These are phyloP conservation scores for Phataginus tricuspis DNA, from an alignment of 2,797 vertebrate genomes.

Conservation along the genomic window DNA sequence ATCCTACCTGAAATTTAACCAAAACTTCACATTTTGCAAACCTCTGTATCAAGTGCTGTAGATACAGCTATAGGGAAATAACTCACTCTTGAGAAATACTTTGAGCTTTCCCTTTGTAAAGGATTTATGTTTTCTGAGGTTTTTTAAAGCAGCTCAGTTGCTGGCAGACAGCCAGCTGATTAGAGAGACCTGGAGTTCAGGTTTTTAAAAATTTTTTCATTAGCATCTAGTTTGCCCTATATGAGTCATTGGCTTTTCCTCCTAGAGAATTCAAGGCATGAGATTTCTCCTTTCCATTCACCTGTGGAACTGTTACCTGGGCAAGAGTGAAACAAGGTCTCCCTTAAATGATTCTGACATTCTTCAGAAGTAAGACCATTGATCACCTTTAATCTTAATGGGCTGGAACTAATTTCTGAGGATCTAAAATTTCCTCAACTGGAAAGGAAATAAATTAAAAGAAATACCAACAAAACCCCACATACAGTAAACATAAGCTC, in stretches of 20 bases:
- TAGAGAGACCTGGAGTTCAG: neutral
- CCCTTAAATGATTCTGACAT: conserved; percentile 65
- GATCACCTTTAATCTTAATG: conserved; percentile 72
- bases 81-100: neutral
- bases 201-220: neutral
- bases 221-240: neutral
- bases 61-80: neutral
- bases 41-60: neutral
- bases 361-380: conserved; percentile 60
- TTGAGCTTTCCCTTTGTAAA: neutral
- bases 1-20: neutral
- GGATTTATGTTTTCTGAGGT: neutral
- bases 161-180: neutral
- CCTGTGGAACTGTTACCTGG: conserved; percentile 23
- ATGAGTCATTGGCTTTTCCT: conserved; percentile 28
- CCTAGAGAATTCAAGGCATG: conserved; percentile 3
- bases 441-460: conserved; percentile 74
- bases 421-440: conserved; percentile 56
- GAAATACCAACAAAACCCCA: conserved; percentile 61
- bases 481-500: conserved; percentile 68
- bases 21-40: neutral
- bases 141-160: neutral
- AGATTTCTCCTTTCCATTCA: neutral
- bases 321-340: neutral
- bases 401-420: conserved; percentile 73